phyloP scores from a whole-genome alignment of 1,140 invertebrate species.

The Drosophila punjabiensis region DNA sequence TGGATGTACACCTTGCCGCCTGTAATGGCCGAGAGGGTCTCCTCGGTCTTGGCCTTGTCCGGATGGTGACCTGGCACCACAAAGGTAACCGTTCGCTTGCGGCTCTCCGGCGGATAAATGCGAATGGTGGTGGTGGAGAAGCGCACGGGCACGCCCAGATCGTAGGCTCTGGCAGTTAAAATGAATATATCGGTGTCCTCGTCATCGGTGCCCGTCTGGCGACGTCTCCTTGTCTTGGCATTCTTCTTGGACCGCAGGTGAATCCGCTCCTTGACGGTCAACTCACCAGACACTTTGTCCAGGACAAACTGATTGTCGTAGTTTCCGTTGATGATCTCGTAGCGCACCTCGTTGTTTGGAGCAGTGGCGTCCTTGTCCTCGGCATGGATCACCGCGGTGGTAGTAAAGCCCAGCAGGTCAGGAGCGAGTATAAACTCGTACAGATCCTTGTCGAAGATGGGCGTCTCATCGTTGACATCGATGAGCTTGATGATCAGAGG shows the following conservation, averaged over 20 bases:
- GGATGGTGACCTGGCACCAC: constrained; percentile 91
- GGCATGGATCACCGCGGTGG: constrained; percentile 91
- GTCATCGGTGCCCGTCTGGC: constrained; percentile 64
- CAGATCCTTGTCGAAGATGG: constrained; percentile 91
- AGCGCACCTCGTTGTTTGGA: constrained; percentile 94
- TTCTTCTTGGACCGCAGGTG: constrained; percentile 77
- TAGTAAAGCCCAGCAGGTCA: constrained; percentile 90
- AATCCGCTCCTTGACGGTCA: constrained; percentile 82
- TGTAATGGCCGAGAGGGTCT: constrained; percentile 90
- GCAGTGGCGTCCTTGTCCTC: constrained; percentile 92
- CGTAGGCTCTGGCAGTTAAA: constrained; percentile 91
- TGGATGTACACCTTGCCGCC: constrained; percentile 91
- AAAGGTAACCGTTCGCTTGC: constrained; percentile 91
- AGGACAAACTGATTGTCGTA: constrained; percentile 92
- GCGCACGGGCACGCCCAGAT: constrained; percentile 91
- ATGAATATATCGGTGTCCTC: constrained; percentile 87
- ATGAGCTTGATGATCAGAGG: constrained; percentile 91
- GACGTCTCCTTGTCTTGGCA: constrained; percentile 76
- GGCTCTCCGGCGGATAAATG: constrained; percentile 89
- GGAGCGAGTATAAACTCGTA: constrained; percentile 93
- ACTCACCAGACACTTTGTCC: constrained; percentile 91
- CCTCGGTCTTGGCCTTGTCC: constrained; percentile 89
- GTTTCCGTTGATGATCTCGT: constrained; percentile 93
- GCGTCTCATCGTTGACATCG: constrained; percentile 95
- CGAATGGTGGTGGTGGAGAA: constrained; percentile 89